phyloP scores from a whole-genome alignment of 2,113 vertebrate species.

The Lasiurus cinereus region DNA sequence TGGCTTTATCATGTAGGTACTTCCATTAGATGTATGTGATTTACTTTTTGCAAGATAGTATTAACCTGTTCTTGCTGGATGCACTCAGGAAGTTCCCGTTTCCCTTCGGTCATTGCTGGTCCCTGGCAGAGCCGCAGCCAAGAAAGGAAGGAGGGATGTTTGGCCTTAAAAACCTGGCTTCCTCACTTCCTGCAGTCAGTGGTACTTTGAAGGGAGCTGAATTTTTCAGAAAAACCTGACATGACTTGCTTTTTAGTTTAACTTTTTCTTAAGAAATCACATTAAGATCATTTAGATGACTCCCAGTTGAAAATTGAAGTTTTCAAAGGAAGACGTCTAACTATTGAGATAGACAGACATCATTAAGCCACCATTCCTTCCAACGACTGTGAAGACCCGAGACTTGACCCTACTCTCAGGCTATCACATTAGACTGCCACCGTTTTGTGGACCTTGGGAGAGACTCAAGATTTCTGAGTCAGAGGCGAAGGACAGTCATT shows the following conservation, averaged over 20 bases:
- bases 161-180: slow-evolving; percentile 66
- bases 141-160: slow-evolving; percentile 64
- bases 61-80: slow-evolving; percentile 54
- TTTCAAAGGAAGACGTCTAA: slow-evolving; percentile 22
- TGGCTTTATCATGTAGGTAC: background rate
- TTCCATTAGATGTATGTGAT: slow-evolving; percentile 15
- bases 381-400: background rate
- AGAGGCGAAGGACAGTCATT: slow-evolving; percentile 11
- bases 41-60: slow-evolving; percentile 70
- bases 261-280: slow-evolving; percentile 62
- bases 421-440: background rate
- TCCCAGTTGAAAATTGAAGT: slow-evolving; percentile 6
- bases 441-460: background rate
- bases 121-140: background rate
- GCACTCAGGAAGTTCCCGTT: slow-evolving; percentile 40
- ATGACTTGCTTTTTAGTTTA: slow-evolving; percentile 59
- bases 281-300: background rate
- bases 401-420: background rate
- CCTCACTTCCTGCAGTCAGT: slow-evolving; percentile 46
- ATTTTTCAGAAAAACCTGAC: slow-evolving; percentile 40
- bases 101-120: slow-evolving; percentile 62
- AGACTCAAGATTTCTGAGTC: background rate
- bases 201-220: slow-evolving; percentile 42
- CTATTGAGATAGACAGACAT: background rate
- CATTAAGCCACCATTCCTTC: background rate